Percentiles rank a stretch among this genome's conserved stretches.
Conservation (phyloP, 2,888 invertebrate species). For the Bellardia bayeri region DNA sequence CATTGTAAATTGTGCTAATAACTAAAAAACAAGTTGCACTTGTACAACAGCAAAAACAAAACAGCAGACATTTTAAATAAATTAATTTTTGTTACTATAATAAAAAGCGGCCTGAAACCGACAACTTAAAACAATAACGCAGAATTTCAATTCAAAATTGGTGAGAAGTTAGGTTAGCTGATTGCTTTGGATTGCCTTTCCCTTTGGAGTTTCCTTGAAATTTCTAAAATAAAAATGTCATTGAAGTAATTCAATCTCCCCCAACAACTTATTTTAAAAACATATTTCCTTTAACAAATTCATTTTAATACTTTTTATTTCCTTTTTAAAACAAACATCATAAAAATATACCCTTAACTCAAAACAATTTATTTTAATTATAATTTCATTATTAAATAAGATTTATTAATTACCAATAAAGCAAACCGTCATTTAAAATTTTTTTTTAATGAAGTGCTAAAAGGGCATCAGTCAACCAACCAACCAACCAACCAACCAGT, state of each 20-base stretch:
- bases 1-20: background rate
- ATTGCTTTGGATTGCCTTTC: too few species aligned
- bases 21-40: conserved; percentile 40
- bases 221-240: too few species aligned
- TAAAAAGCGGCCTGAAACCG: background rate
- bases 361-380: conserved; percentile 20
- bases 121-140: too few species aligned
- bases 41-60: background rate
- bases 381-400: background rate
- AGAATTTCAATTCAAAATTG: too few species aligned
- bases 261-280: too few species aligned
- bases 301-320: background rate
- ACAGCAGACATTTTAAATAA: background rate
- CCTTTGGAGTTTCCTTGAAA: too few species aligned
- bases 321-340: background rate
- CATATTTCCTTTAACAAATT: too few species aligned
- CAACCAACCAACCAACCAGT: background rate
- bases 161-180: too few species aligned
- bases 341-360: background rate
- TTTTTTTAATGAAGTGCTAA: conserved; percentile 1
- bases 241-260: too few species aligned
- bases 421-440: background rate
- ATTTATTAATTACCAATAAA: conserved; percentile 30
- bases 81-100: background rate
- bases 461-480: too few species aligned